A percentile compares a stretch with the other conserved stretches of the same genome.
These are phyloP conservation scores for Syngnathus rostellatus DNA, from an alignment of 2,797 vertebrate genomes.

Conservation along the genomic window DNA sequence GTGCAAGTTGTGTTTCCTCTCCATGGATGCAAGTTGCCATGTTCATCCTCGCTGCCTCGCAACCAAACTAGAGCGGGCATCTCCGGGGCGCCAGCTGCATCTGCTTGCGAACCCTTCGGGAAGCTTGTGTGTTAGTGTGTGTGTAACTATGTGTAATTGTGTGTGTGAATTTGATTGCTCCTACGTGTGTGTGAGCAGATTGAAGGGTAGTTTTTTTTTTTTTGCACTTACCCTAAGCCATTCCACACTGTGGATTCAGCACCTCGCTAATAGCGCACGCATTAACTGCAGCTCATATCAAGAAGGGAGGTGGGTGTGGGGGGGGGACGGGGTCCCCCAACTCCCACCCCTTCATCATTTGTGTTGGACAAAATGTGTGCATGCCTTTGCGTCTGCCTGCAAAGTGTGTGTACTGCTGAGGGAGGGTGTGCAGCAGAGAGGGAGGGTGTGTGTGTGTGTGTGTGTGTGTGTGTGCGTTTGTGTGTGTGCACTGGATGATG, in stretches of 20 bases:
- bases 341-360: not conserved
- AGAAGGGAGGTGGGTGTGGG: constrained; percentile 51
- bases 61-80: constrained; percentile 41
- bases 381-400: not conserved
- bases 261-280: constrained; percentile 55
- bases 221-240: constrained; percentile 41
- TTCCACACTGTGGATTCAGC: constrained; percentile 63
- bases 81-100: constrained; percentile 58
- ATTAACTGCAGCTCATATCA: constrained; percentile 62
- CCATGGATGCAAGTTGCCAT: not conserved
- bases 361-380: not conserved
- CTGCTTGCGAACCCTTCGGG: constrained; percentile 52
- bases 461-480: constrained; percentile 19
- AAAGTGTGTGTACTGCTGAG: constrained; percentile 18
- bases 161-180: constrained; percentile 5
- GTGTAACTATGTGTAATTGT: constrained; percentile 2
- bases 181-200: constrained; percentile 3
- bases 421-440: constrained; percentile 19
- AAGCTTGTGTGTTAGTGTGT: constrained; percentile 13
- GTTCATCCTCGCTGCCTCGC: not conserved
- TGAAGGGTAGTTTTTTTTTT: not conserved
- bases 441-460: constrained; percentile 10
- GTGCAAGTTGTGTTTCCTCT: not conserved
- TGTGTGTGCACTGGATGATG: constrained; percentile 13
- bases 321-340: constrained; percentile 12